These are phyloP conservation scores for Epirrita christyi DNA, from an alignment of 2,888 invertebrate genomes.

Conservation along the genomic window DNA sequence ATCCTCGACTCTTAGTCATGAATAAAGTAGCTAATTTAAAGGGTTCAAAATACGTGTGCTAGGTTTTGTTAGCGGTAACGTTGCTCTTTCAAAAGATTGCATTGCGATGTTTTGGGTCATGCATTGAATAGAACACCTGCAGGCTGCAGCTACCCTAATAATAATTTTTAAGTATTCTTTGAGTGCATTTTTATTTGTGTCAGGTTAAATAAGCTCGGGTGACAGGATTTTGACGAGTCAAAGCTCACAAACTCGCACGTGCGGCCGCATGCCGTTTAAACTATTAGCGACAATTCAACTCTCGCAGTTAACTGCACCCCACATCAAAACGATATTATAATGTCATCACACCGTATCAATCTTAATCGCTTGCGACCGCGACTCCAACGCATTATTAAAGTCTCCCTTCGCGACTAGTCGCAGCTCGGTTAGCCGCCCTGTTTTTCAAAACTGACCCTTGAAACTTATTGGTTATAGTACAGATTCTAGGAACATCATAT, in stretches of 20 bases:
- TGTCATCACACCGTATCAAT: slow-evolving; percentile 73
- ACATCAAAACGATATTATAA: slow-evolving; percentile 67
- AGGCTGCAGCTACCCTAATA: background rate
- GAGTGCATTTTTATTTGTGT: slow-evolving; percentile 21
- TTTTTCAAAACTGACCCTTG: background rate
- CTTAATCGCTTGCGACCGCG: slow-evolving; percentile 67
- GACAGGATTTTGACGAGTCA: slow-evolving; percentile 5
- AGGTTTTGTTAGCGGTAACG: too few species aligned
- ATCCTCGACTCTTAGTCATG: too few species aligned
- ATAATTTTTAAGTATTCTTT: background rate
- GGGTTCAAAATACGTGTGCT: too few species aligned
- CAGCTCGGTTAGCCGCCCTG: background rate
- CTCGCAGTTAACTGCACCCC: slow-evolving; percentile 51
- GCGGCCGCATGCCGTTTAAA: slow-evolving; percentile 34
- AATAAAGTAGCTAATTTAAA: too few species aligned
- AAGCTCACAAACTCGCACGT: slow-evolving; percentile 18
- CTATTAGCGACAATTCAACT: slow-evolving; percentile 50
- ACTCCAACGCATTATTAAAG: slow-evolving; percentile 42
- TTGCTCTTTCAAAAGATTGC: too few species aligned
- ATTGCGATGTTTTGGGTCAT: too few species aligned
- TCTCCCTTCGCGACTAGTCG: slow-evolving; percentile 39
- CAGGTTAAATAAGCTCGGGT: slow-evolving; percentile 29
- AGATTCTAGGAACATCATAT: background rate
- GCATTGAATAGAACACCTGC: too few species aligned
- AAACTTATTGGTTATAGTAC: background rate